A percentile compares a stretch with the other conserved stretches of the same genome.
Evolutionary conservation across 2,888 invertebrate species (phyloP).

Genomic region (Meiosimyza decipiens): DNA sequence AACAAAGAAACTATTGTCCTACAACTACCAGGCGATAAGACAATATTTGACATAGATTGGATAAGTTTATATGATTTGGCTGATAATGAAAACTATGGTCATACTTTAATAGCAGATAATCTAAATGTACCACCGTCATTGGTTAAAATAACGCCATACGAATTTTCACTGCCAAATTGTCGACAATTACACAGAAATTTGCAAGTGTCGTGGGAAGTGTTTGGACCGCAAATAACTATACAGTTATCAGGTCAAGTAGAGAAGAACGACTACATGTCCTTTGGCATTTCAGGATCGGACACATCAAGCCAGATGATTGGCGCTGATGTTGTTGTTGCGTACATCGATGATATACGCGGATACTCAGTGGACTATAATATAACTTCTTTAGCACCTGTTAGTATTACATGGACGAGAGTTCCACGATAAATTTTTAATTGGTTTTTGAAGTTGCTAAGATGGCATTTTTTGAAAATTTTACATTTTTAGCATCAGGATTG

Average conservation of each 20-base stretch:
- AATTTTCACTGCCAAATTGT: constrained; percentile 80
- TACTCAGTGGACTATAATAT: constrained; percentile 86
- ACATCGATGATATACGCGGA: constrained; percentile 78
- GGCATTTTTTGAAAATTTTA: not conserved
- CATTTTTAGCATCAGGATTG: not conserved
- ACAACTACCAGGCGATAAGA: constrained; percentile 82
- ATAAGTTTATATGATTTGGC: constrained; percentile 81
- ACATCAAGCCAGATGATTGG: constrained; percentile 83
- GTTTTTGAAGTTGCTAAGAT: not conserved
- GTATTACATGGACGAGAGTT: not conserved
- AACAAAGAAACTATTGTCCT: constrained; percentile 78
- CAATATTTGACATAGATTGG: constrained; percentile 87
- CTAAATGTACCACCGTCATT: constrained; percentile 90
- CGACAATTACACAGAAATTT: constrained; percentile 85
- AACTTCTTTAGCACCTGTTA: constrained; percentile 82
- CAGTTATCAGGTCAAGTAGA: constrained; percentile 80
- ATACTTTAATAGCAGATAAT: constrained; percentile 81
- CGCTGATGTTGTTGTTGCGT: constrained; percentile 84
- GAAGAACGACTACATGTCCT: constrained; percentile 86
- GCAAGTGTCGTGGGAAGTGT: constrained; percentile 90
- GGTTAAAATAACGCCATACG: constrained; percentile 73
- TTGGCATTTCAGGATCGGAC: constrained; percentile 84
- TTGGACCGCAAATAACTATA: constrained; percentile 87
- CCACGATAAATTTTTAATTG: not conserved
- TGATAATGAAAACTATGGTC: constrained; percentile 76